Base-by-base conservation (phyloP, 1,140 invertebrate species). In the Chelonus insularis region DNA sequence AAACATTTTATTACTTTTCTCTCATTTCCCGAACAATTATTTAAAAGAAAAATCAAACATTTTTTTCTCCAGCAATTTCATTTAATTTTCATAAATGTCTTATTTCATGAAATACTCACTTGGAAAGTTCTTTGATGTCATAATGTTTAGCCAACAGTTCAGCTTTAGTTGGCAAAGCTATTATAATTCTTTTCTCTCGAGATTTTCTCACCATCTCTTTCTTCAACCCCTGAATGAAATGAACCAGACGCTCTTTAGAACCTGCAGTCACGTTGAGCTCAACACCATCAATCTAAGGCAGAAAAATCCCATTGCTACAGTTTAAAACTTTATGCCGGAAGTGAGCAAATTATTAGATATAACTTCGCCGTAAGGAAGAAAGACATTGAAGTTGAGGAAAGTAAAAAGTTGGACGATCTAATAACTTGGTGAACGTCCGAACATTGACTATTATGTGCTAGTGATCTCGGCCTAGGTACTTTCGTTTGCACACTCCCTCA, bases 121-220 rank as follows among this genome's bases (percentile, higher is more conserved):
- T 87, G 12, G 85, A 76, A 45, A 91, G 70, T 37, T 79, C 76
- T 64, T 89, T 87, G 41, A 91, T 76, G 68, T 90, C 87, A 68
- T 87, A 90, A 65, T 86, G 87, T 73, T 90, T 90, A 0, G 87
- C 88, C 47, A 91, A 70, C 1, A 85, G 75, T 64, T 89, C 87
- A 1, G 87, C 78, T 71, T 86, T 83, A 0, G 84, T 74, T 11
- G 88, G 88, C 29, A 91, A 72, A 0, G 84, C 80, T 6, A 91
- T 64, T 0, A 85, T 79, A 1, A 89, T 82, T 20, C 84, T 81
- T 7, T 84, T 84, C 1, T 85, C 79, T 0, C 82, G 74, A 1
- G 78, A 70, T 52, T 78, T 79, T 18, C 68, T 74, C 29, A 66
- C 81, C 57, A 88, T 71, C 25, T 83, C 83, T 18, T 82, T 75